These are phyloP conservation scores for Sinocyclocheilus rhinocerous DNA, from an alignment of 2,113 vertebrate genomes.

Conservation along the genomic window DNA sequence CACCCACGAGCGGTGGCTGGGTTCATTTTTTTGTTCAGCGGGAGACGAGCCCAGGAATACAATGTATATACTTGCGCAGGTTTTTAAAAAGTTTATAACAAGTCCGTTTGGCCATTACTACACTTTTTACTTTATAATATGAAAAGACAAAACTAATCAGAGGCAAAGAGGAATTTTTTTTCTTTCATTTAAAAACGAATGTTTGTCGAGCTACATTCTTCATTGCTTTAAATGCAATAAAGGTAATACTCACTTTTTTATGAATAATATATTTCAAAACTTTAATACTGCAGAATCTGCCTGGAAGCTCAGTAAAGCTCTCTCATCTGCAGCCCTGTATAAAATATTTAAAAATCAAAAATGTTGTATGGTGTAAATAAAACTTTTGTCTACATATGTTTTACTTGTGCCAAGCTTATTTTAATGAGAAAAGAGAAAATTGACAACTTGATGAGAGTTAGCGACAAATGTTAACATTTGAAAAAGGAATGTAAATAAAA, in stretches of 20 bases:
- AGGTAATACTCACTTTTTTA: constrained; percentile 99
- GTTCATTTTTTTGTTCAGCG: constrained; percentile 88
- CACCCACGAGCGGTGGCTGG: constrained; percentile 93
- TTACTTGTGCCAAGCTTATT: constrained; percentile 97
- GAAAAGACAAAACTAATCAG: constrained; percentile 79
- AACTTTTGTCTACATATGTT: constrained; percentile 99
- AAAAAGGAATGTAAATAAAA: constrained; percentile 87
- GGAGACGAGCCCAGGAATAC: constrained; percentile 97
- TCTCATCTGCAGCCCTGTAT: constrained; percentile 99
- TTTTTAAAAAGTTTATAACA: constrained; percentile 99
- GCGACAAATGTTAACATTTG: constrained; percentile 84
- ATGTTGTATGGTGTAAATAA: constrained; percentile 99
- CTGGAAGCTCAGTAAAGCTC: constrained; percentile 96
- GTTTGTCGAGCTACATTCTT: constrained; percentile 99
- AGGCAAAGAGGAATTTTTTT: constrained; percentile 86
- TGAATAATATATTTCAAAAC: constrained; percentile 99
- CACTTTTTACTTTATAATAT: constrained; percentile 99
- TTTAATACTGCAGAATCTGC: constrained; percentile 99
- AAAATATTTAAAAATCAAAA: constrained; percentile 98
- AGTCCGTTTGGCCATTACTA: constrained; percentile 99
- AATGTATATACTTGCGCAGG: constrained; percentile 99
- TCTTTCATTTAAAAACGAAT: constrained; percentile 99
- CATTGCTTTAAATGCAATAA: constrained; percentile 99
- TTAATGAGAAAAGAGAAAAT: constrained; percentile 76
- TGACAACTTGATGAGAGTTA: constrained; percentile 79